Percentiles rank a stretch among this genome's conserved stretches.
phyloP scores from a whole-genome alignment of 2,113 vertebrate species.

The Danionella cerebrum region DNA sequence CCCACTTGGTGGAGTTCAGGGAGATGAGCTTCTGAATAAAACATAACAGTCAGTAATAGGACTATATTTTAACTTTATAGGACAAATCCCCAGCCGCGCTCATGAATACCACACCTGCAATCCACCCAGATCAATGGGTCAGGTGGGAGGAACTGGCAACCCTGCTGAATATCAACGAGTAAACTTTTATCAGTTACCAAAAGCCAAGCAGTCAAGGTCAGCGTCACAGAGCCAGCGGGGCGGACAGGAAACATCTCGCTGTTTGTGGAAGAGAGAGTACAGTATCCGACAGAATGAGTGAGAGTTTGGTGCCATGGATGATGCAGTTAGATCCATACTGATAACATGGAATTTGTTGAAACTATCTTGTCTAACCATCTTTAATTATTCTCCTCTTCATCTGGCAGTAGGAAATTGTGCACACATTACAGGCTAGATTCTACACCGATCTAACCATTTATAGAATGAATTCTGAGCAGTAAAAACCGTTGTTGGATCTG shows the following conservation, averaged over 20 bases:
- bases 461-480: background rate
- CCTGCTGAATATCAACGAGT: conserved; percentile 56
- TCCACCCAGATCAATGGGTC: conserved; percentile 57
- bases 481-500: background rate
- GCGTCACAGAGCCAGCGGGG: background rate
- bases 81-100: conserved; percentile 51
- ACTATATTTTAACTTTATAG: conserved; percentile 64
- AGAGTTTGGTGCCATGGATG: background rate
- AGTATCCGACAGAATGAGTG: background rate
- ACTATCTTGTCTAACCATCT: too few relatives aligned
- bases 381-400: background rate
- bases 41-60: conserved; percentile 48
- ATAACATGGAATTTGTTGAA: too few relatives aligned
- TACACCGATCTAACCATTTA: background rate
- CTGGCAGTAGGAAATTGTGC: too few relatives aligned
- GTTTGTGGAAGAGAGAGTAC: background rate
- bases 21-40: conserved; percentile 62
- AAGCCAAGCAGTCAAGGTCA: conserved; percentile 51
- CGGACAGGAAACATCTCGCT: background rate
- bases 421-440: background rate
- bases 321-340: too few relatives aligned
- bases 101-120: conserved; percentile 61
- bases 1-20: conserved; percentile 18
- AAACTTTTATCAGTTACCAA: conserved; percentile 21
- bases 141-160: conserved; percentile 40